A percentile compares a stretch with the other conserved stretches of the same genome.
Conservation (phyloP, 1,140 invertebrate genomes). For the Monomorium pharaonis region DNA sequence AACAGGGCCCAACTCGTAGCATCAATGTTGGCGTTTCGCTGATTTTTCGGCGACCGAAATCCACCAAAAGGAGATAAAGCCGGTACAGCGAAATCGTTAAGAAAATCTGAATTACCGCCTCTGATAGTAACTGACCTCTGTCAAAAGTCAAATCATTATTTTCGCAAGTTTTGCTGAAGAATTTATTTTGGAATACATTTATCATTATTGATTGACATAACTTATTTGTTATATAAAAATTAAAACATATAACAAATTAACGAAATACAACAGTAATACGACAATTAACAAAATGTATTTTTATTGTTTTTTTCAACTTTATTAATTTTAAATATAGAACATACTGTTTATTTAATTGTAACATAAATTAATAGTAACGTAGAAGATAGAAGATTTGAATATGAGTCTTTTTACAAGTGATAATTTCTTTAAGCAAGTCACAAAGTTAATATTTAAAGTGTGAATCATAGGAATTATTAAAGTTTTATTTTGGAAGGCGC, state of each 20-base stretch:
- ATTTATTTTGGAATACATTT: no score
- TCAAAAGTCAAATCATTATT: conserved; percentile 17
- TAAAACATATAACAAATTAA: no score
- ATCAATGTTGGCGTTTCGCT: conserved; percentile 76
- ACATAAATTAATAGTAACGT: not conserved
- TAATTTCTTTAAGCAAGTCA: not conserved
- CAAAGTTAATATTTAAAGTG: not conserved
- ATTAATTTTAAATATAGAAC: not conserved
- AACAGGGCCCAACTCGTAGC: conserved; percentile 81
- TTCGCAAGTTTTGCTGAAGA: not conserved
- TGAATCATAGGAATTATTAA: not conserved
- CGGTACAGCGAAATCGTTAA: conserved; percentile 82
- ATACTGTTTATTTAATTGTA: not conserved
- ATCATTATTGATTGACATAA: not conserved
- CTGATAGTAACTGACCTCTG: conserved; percentile 81
- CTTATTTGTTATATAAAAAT: no score
- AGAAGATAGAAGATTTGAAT: not conserved
- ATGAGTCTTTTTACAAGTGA: not conserved
- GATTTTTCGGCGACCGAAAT: conserved; percentile 78
- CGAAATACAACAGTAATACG: no score
- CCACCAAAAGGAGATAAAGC: conserved; percentile 80
- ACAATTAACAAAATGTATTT: not conserved
- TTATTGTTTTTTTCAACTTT: not conserved
- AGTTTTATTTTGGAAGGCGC: not conserved
- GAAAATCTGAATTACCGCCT: conserved; percentile 80